A percentile compares a stretch with the other conserved stretches of the same genome.
Conservation (phyloP, 2,888 invertebrate genomes). For the Xestia xanthographa region DNA sequence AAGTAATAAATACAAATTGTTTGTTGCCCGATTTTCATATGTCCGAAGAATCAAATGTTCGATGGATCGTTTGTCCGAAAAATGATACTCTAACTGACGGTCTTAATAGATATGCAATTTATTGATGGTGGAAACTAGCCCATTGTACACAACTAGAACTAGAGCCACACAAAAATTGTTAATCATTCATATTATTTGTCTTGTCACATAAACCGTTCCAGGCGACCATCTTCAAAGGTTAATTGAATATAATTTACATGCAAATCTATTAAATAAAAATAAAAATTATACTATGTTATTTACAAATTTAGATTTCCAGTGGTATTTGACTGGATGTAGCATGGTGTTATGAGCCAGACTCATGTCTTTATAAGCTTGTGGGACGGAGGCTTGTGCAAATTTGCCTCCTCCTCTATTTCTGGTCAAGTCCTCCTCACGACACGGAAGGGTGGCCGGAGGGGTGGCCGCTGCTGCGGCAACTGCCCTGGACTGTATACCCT, state of each 20-base stretch:
- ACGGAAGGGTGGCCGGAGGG: not conserved
- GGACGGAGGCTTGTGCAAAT: not conserved
- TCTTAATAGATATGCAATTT: no score
- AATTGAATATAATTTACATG: conserved; percentile 11
- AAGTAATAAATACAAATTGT: no score
- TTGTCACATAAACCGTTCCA: not conserved
- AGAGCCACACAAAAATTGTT: not conserved
- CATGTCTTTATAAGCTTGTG: conserved; percentile 6
- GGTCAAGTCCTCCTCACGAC: not conserved
- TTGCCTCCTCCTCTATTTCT: not conserved
- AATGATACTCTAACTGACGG: no score
- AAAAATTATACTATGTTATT: conserved; percentile 14
- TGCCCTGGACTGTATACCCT: conserved; percentile 58
- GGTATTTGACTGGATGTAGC: conserved; percentile 4
- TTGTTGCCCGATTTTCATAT: no score
- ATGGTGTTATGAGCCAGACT: conserved; percentile 17
- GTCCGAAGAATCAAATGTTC: no score
- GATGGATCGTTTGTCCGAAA: no score
- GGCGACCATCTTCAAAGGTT: not conserved
- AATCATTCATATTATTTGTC: not conserved
- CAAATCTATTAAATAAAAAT: not conserved
- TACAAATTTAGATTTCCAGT: conserved; percentile 8
- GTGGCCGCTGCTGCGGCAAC: conserved; percentile 17
- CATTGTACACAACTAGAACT: conserved; percentile 3
- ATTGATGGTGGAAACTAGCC: no score